phyloP scores from a whole-genome alignment of 2,888 invertebrate genomes.

The Galerucella calmariensis region DNA sequence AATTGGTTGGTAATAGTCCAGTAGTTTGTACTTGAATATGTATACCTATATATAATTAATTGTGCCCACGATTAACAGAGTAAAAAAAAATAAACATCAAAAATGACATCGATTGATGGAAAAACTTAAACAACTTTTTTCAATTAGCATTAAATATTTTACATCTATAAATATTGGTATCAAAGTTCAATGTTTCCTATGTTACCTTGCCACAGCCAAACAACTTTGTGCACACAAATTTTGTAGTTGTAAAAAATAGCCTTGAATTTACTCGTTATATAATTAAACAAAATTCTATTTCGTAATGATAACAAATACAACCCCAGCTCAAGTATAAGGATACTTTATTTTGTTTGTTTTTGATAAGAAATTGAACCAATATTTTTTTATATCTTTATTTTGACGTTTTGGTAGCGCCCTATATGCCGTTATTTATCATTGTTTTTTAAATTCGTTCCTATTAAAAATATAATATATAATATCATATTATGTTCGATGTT shows the following conservation, averaged over 20 bases:
- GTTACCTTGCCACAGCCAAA: background rate
- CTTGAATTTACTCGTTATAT: conserved; percentile 15
- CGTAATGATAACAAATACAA: background rate
- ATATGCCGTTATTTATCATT: too few species aligned
- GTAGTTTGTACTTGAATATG: background rate
- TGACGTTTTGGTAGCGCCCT: too few species aligned
- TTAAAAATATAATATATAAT: too few species aligned
- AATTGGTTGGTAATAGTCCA: background rate
- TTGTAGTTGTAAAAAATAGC: background rate
- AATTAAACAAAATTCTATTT: background rate
- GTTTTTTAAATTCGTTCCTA: too few species aligned
- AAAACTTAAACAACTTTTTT: conserved; percentile 12
- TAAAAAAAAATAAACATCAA: background rate
- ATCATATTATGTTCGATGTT: too few species aligned
- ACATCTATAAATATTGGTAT: conserved; percentile 15
- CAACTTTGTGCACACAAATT: background rate
- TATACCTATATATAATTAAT: background rate
- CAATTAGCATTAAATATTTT: conserved; percentile 19
- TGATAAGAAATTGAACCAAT: too few species aligned
- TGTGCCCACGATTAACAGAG: background rate
- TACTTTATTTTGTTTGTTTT: too few species aligned
- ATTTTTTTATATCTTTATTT: too few species aligned
- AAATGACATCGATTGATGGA: conserved; percentile 5
- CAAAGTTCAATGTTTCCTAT: conserved; percentile 26
- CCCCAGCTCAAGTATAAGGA: background rate